Evolutionary conservation across 2,797 vertebrate species (phyloP), one percentile per base, ranked within the genome.

Genomic region (Pogoniulus pusillus): DNA sequence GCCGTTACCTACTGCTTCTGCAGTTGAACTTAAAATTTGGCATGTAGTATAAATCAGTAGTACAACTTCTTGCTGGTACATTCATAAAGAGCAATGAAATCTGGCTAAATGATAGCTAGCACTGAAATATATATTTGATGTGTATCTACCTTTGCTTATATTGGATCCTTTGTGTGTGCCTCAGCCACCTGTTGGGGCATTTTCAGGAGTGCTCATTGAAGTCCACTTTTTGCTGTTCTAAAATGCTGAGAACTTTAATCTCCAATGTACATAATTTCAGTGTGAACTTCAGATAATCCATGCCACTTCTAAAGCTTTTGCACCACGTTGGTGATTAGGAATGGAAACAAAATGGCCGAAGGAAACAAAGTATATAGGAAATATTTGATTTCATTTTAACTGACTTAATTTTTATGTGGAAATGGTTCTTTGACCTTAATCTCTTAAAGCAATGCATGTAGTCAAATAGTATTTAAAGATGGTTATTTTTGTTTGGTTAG

Each of bases 251-350:
- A 62, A 66, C 53, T 57, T 85, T 43, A 80, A 49, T 87, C 62
- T 80, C 57, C 0, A 0, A 30, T 1, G 1, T 53, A 45, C 27
- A 4, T 29, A 76, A 71, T 13, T 55, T 29, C 54, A 80, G 24
- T 6, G 17, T 68, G 49, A 85, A 63, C 12, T 82, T 57, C 24
- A 73, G 17, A n/a, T 71, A 71, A 24, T 53, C 70, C 41, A 6
- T n/a, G 35, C 39, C 23, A 15, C 43, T 71, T 68, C 37, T 17
- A 74, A 74, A 81, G 35, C 32, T 27, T 51, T 6, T n/a, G 45
- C 26, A 5, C 29, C 64, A 19, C 29, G 6, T 18, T 69, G 26
- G 58, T 34, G 41, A 45, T 79, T 19, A 72, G 37, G 51, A 84
- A 59, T n/a, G 72, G 55, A 75, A 24, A n/a, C 18, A 51, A 72